A percentile compares a stretch with the other conserved stretches of the same genome.
phyloP scores from a whole-genome alignment of 2,797 vertebrate species.

The Astyanax mexicanus region DNA sequence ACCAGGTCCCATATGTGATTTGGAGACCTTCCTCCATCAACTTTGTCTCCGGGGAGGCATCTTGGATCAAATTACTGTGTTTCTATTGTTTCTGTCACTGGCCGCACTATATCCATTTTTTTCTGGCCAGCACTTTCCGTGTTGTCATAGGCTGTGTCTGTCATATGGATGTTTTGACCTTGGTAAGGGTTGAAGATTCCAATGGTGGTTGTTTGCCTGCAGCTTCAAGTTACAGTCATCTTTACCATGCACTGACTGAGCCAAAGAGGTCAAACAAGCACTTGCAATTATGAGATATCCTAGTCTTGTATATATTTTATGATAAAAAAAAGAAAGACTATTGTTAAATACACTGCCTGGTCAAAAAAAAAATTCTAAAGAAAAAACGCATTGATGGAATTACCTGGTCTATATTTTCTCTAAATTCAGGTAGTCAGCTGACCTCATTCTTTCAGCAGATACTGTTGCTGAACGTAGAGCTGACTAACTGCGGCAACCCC shows the following conservation, averaged over 20 bases:
- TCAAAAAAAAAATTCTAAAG: too few relatives aligned
- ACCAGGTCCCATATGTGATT: slow-evolving; percentile 1
- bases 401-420: too few relatives aligned
- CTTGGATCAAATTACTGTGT: slow-evolving; percentile 27
- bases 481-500: too few relatives aligned
- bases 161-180: slow-evolving; percentile 25
- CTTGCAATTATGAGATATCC: slow-evolving; percentile 4
- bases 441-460: too few relatives aligned
- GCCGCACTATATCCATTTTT: background rate
- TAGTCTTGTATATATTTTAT: background rate
- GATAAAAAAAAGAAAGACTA: background rate
- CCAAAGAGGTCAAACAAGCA: background rate
- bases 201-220: background rate
- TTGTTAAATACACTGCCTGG: background rate
- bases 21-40: background rate
- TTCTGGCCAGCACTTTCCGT: background rate
- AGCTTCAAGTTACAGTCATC: background rate
- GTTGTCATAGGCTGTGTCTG: slow-evolving; percentile 15
- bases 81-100: slow-evolving; percentile 33
- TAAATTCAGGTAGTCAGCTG: too few relatives aligned
- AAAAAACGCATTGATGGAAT: too few relatives aligned
- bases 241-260: background rate
- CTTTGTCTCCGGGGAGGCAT: slow-evolving; percentile 32
- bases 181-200: slow-evolving; percentile 2
- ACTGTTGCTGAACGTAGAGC: too few relatives aligned